phyloP scores from a whole-genome alignment of 2,797 vertebrate species.

The Lindbergichthys nudifrons region DNA sequence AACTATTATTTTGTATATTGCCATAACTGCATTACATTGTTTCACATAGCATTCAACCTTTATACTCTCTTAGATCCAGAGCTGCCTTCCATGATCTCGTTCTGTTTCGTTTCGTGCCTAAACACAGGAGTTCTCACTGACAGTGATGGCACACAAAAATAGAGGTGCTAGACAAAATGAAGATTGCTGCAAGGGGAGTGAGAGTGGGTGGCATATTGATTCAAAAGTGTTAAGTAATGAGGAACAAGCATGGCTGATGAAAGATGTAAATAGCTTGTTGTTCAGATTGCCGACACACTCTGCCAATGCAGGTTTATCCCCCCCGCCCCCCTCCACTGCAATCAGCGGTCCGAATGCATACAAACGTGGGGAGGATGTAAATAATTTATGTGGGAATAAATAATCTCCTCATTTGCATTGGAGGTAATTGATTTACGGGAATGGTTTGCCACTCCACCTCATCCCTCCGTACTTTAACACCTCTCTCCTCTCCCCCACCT shows the following conservation, averaged over 20 bases:
- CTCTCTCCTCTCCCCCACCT: constrained; percentile 26
- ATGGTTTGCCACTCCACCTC: constrained; percentile 61
- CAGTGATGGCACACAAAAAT: constrained; percentile 29
- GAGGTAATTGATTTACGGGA: constrained; percentile 79
- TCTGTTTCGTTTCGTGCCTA: neutral
- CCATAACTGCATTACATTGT: neutral
- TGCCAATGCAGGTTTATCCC: constrained; percentile 53
- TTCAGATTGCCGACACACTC: constrained; percentile 72
- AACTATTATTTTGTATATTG: neutral
- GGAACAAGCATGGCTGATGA: constrained; percentile 76
- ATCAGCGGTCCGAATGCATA: constrained; percentile 36
- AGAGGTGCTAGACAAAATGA: constrained; percentile 46
- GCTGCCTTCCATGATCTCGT: neutral
- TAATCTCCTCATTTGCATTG: constrained; percentile 79
- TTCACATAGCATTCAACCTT: neutral
- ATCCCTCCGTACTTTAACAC: constrained; percentile 26
- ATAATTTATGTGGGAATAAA: constrained; percentile 86
- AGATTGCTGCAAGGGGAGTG: constrained; percentile 29
- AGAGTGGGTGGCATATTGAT: constrained; percentile 71
- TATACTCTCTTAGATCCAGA: neutral
- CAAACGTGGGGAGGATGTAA: constrained; percentile 61
- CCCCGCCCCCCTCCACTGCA: constrained; percentile 26
- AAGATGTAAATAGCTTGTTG: constrained; percentile 82
- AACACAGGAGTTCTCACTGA: constrained; percentile 24
- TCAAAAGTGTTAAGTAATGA: constrained; percentile 80